Conservation (phyloP, 1,140 invertebrate genomes). For the Camponotus pennsylvanicus region DNA sequence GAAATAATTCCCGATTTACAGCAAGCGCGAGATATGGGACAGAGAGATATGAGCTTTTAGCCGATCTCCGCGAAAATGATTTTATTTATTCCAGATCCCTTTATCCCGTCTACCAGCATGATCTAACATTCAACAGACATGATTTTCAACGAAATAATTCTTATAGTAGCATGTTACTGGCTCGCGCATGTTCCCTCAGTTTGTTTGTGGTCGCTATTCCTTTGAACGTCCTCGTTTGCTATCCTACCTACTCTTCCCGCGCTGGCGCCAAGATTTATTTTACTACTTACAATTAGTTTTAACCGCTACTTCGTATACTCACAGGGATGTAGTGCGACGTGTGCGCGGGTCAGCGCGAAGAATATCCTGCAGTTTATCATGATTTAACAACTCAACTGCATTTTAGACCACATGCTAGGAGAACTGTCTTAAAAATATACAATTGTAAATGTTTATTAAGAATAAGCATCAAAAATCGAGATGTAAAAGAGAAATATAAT, state of each 20-base stretch:
- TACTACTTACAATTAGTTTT: conserved; percentile 78
- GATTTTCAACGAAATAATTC: conserved; percentile 52
- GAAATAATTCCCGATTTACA: conserved; percentile 33
- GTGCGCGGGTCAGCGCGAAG: conserved; percentile 54
- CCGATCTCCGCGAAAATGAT: neutral
- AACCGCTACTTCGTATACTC: conserved; percentile 57
- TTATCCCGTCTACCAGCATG: neutral
- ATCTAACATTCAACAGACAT: neutral
- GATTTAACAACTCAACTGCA: conserved; percentile 52
- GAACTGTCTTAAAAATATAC: conserved; percentile 33
- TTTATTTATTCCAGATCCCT: neutral
- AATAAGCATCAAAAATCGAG: neutral
- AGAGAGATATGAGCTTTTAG: neutral
- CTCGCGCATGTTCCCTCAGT: neutral
- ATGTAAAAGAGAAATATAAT: too few relatives aligned
- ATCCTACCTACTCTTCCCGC: conserved; percentile 16
- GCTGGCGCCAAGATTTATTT: conserved; percentile 75
- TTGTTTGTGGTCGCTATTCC: conserved; percentile 55
- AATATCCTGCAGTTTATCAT: conserved; percentile 41
- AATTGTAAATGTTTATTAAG: neutral
- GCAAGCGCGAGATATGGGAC: neutral
- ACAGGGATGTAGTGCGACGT: conserved; percentile 40
- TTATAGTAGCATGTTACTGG: neutral
- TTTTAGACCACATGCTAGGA: conserved; percentile 3
- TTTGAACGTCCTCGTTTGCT: conserved; percentile 53